Base-by-base conservation (phyloP, 2,113 vertebrate species). In the Lynx canadensis region DNA sequence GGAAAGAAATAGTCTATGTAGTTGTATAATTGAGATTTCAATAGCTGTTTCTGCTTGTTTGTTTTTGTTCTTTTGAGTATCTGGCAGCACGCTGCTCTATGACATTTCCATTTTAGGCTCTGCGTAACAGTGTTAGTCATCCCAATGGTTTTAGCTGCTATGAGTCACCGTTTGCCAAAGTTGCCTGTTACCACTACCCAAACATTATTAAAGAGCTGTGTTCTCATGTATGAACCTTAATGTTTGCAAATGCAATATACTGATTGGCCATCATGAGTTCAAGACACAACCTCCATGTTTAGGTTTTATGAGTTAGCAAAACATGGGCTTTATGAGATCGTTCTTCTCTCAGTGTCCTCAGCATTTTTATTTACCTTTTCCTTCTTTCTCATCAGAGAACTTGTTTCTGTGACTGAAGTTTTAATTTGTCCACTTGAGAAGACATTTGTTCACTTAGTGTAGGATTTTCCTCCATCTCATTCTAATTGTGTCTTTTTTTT, bases 131-230 rank as follows among this genome's bases (percentile, higher is more conserved):
- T 23, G 11, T 85, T 68, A 81, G 68, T 89, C 82, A 96, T 87
- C n/a, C 27, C 50, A 68, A 52, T 87, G 48, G 38, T 91, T 95
- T 96, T 93, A 88, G 92, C 41, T 91, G 19, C 7, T 4, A 0
- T 66, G 82, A 93, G 74, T 89, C 66, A 87, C 4, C 36, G 23
- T 95, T 93, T 95, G 45, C 65, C 73, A 55, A 82, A 73, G 68
- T 50, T 83, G 79, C 31, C 74, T 45, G 6, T 96, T 89, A 41
- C 38, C 66, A 36, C 25, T 8, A n/a, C 63, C 45, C 21, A 63
- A 33, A 71, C 78, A 63, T 60, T 52, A 74, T 19, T 38, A 63
- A 63, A 89, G 29, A 45, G 38, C 16, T 23, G 3, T 1, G 1
- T 55, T 74, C 31, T 50, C 31, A 89, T 3, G 29, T 21, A 45